Evolutionary conservation across 2,797 vertebrate genomes (phyloP).

Genomic region (Spatula clypeata): DNA sequence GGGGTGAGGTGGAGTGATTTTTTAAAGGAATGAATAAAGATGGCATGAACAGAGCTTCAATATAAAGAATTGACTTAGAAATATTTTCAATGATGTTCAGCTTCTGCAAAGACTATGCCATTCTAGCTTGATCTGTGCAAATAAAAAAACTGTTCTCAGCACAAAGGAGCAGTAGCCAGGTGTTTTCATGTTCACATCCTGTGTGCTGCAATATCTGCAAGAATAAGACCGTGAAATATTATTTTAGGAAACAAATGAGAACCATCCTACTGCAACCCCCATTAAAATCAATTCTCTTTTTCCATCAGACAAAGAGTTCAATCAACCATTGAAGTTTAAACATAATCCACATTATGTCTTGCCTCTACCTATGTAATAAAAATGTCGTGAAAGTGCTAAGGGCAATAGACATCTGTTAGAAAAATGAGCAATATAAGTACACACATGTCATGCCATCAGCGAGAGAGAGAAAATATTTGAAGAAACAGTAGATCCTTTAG

Average conservation of each 20-base stretch:
- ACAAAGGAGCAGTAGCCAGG: conserved; percentile 12
- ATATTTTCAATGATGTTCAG: background rate
- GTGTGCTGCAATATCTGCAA: conserved; percentile 17
- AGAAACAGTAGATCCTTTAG: background rate
- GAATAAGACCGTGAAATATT: conserved; percentile 50
- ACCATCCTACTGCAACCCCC: background rate
- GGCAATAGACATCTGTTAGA: background rate
- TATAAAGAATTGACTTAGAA: background rate
- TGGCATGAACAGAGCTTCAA: background rate
- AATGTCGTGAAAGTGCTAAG: background rate
- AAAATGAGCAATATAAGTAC: background rate
- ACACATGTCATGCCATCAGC: background rate
- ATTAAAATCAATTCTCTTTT: background rate
- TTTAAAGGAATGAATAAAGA: background rate
- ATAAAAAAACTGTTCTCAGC: background rate
- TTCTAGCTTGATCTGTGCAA: background rate
- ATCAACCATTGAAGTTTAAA: conserved; percentile 31
- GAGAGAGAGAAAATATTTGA: conserved; percentile 29
- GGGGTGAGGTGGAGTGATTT: no score
- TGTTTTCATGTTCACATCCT: conserved; percentile 39
- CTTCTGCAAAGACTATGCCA: background rate
- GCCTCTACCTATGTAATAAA: background rate
- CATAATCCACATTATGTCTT: background rate
- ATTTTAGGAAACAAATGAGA: conserved; percentile 53
- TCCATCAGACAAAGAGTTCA: conserved; percentile 20